Evolutionary conservation across 2,888 invertebrate genomes (phyloP), one percentile per base, ranked within the genome.

Genomic region (Sthenelais limicola): DNA sequence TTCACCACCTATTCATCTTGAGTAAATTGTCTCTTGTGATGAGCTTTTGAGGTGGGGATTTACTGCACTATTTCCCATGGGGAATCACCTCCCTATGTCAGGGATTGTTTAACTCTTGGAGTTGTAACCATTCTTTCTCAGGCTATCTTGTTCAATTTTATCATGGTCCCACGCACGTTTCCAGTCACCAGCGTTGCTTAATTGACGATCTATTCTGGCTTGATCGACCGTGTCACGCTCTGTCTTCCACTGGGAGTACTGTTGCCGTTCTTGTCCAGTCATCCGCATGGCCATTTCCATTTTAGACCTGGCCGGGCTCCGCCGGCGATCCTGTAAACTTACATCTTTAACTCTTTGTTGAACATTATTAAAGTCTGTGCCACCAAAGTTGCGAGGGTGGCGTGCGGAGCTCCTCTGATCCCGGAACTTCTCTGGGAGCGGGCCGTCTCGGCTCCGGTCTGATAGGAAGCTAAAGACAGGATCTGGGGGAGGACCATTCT

Each of bases 371-470:
- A 85, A 83, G 75, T 83, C 82, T 56, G 76, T 75, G 18, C 85
- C 85, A 51, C 86, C 86, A 80, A 82, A 86, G 77, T 86, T 86
- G 68, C 84, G 80, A 18, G 85, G 85, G 73, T 86, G 85, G 18
- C 78, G 56, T 38, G 58, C 62, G 24, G 52, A 26, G 26, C 32
- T 71, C 73, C 73, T 56, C 74, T 71, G 52, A 74, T 62, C 71
- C 5, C 62, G 15, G 3, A 35, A 15, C 18, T 35, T 48, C 1
- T 71, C 48, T 3, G 38, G 35, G 5, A 52, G 74, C 54, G 76
- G 77, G 47, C 77, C 76, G 72, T 84, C 83, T 47, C 86, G 77
- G 30, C 82, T 76, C 47, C 82, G 77, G 75, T 86, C 86, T 21
- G 83, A 80, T 69, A 86, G 79, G 76, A 84, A 86, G 75, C 83